Evolutionary conservation across 2,113 vertebrate species (phyloP), one percentile per base, ranked within the genome.

Genomic region (Rhinichthys klamathensis): DNA sequence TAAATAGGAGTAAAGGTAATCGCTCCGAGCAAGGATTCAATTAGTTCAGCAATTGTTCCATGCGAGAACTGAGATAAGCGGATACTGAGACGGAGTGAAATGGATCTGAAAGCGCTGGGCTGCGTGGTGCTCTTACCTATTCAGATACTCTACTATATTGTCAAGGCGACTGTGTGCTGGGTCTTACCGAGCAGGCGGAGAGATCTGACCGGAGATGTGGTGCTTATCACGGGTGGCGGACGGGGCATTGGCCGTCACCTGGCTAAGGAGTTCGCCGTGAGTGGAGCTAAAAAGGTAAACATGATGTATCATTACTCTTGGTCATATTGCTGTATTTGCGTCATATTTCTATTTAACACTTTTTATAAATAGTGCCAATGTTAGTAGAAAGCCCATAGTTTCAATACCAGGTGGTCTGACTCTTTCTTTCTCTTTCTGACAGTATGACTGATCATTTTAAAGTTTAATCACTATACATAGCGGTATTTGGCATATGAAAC

Each of bases 181-280:
- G 73, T 97, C 91, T 76, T 97, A 89, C 96, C 97, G 18, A 91
- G 93, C 92, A 93, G 91, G 75, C 94, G 93, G 79, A 96, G 96
- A 86, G 96, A 96, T 91, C 92, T 99, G 93, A 89, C 90, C 87
- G 92, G 90, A 90, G 98, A 99, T 88, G 95, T 91, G 88, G 97
- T 99, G 56, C 94, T 99, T 90, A 93, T 99, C 93, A 99, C 98
- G 76, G 98, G 98, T 12, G 98, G 98, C 74, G 98, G 98, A 90
- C 92, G 98, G 81, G 98, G 98, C 92, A 99, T 99, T 92, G 98
- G 98, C 1, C 96, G 97, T 41, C 96, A 98, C 91, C 94, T 99
- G 90, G 98, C 97, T 44, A 93, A 91, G 87, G 97, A 98, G 92
- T 99, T 99, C 23, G 96, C 97, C 5, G 93, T 90, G 76, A 96